Conservation (phyloP, 1,140 invertebrate genomes). For the Anthonomus grandis region DNA sequence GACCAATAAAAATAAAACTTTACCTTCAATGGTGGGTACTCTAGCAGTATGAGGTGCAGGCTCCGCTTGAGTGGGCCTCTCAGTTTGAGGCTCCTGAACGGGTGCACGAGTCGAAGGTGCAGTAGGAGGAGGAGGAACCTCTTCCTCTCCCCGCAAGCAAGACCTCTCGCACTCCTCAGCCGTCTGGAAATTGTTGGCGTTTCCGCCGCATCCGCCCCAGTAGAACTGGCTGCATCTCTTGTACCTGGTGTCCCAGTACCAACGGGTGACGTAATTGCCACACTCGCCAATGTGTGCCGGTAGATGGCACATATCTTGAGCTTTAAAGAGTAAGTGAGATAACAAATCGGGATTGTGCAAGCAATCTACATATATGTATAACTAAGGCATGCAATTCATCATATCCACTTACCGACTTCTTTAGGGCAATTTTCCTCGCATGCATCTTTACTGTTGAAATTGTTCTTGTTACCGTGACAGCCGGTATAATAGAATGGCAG, state of each 20-base stretch:
- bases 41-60: not conserved
- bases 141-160: conserved; percentile 50
- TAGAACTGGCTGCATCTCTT: conserved; percentile 71
- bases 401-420: conserved; percentile 65
- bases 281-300: conserved; percentile 77
- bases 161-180: conserved; percentile 63
- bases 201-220: conserved; percentile 79
- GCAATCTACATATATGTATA: not conserved
- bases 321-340: conserved; percentile 49
- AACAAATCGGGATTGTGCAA: not conserved
- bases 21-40: conserved; percentile 11
- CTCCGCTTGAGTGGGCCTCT: conserved; percentile 18
- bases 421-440: conserved; percentile 80
- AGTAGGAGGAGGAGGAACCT: not conserved
- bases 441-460: conserved; percentile 71
- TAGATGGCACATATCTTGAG: conserved; percentile 69
- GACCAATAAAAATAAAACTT: not conserved
- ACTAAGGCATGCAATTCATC: not conserved
- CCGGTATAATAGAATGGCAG: conserved; percentile 93
- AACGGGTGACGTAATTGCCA: conserved; percentile 70
- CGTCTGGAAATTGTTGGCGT: conserved; percentile 74
- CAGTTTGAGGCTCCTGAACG: conserved; percentile 14
- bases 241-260: conserved; percentile 79
- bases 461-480: conserved; percentile 87
- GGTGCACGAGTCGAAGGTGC: conserved; percentile 10